Conservation (phyloP, 2,797 vertebrate genomes). For the Salmo trutta region DNA sequence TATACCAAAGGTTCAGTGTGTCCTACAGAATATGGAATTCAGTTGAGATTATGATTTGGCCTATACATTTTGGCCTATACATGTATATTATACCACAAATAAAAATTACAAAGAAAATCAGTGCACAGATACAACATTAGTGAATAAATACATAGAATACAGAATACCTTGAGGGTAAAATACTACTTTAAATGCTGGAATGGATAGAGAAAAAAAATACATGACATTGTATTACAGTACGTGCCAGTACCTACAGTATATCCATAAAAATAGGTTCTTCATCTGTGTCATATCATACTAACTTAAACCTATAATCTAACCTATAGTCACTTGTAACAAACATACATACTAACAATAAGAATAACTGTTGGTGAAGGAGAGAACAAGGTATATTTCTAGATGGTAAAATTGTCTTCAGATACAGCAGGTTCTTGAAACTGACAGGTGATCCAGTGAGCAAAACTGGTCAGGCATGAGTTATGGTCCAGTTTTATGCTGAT, state of each 20-base stretch:
- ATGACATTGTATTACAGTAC: neutral
- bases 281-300: neutral
- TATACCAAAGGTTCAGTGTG: neutral
- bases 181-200: conserved; percentile 11
- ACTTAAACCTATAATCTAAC: neutral
- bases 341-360: neutral
- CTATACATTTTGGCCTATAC: neutral
- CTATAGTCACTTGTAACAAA: neutral
- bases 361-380: no score
- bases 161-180: conserved; percentile 2
- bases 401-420: neutral
- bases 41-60: neutral
- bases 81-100: conserved; percentile 5
- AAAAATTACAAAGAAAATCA: neutral
- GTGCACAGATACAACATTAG: neutral
- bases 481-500: neutral
- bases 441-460: neutral
- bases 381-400: neutral
- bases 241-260: neutral
- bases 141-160: neutral
- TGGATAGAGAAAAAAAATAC: neutral
- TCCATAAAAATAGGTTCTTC: neutral
- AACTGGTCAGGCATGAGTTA: neutral
- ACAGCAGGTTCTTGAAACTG: neutral
- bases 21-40: neutral